Base-by-base conservation (phyloP, 2,888 invertebrate species). In the Microctonus aethiopoides region DNA sequence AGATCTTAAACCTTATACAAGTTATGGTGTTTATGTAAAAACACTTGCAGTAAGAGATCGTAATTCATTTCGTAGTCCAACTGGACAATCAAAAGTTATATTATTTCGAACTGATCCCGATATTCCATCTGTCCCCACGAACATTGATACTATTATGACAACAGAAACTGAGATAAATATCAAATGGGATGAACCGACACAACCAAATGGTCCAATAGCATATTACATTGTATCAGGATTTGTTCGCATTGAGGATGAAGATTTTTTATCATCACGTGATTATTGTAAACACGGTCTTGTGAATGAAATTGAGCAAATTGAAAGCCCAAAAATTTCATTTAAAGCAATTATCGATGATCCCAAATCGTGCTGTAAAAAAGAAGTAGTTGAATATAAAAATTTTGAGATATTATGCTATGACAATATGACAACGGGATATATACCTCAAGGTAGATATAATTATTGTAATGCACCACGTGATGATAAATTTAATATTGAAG, bases 11-110 rank as follows among this genome's bases (percentile, higher is more conserved):
- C 92, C 93, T 0, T 90, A 89, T 83, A 93, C 93, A 0, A 89
- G 89, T 57, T 96, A 96, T 83, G 93, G 92, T 0, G 90, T 90
- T 69, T 93, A 93, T 80, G 90, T 96, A 11, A 91, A 92, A 80
- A 92, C 92, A 0, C 90, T 91, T 76, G 89, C 88, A 0, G 84
- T 89, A 11, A 64, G 74, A 10, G 56, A 72, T n/a, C 73, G 66
- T 56, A 72, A 72, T 60, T 69, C 63, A 13, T 52, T 68, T 46
- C 54, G 62, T 10, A 74, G 76, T 56, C 72, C 72, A 10, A 81
- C 83, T 0, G 83, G 83, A 3, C 82, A 80, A 41, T 83, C 83
- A 26, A 72, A 76, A 51, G 83, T 83, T 10, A 82, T 81, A 5
- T 81, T 79, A 68, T 82, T 84, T 61, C 75, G 79, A 2, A 84